These are phyloP conservation scores for Papilio protenor DNA, from an alignment of 2,888 invertebrate genomes.

Conservation along the genomic window DNA sequence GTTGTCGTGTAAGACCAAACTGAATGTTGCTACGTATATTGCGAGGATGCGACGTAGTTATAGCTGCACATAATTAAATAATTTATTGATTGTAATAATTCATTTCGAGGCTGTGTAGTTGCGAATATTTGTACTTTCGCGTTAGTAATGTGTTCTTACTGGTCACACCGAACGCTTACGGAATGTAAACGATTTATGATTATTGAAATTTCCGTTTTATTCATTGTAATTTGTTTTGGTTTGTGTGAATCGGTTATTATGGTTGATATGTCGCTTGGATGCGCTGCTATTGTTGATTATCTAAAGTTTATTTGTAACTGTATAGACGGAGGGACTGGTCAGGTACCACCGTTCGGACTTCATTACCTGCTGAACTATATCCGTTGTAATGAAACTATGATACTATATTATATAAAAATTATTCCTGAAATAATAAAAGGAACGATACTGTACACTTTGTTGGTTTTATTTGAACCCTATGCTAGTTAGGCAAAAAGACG, in stretches of 20 bases:
- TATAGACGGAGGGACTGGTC: constrained; percentile 50
- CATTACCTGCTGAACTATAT: constrained; percentile 78
- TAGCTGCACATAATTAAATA: constrained; percentile 66
- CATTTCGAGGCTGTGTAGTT: constrained; percentile 58
- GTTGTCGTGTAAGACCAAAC: constrained; percentile 61
- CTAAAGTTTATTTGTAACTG: constrained; percentile 44
- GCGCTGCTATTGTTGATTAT: constrained; percentile 45
- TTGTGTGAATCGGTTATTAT: constrained; percentile 4
- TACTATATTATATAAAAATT: constrained; percentile 80
- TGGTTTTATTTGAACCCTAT: constrained; percentile 55
- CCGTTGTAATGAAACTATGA: constrained; percentile 79
- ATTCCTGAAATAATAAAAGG: constrained; percentile 81
- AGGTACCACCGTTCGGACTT: constrained; percentile 68
- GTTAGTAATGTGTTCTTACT: constrained; percentile 47
- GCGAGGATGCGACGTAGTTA: constrained; percentile 56
- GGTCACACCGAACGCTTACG: constrained; percentile 54
- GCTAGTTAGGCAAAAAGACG: too few relatives aligned
- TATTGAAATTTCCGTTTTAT: background rate
- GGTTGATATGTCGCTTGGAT: constrained; percentile 48
- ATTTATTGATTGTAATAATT: constrained; percentile 54
- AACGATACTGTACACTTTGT: constrained; percentile 66
- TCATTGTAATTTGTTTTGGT: constrained; percentile 11
- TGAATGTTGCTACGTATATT: constrained; percentile 54
- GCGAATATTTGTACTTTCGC: constrained; percentile 49
- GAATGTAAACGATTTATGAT: constrained; percentile 25